These are phyloP conservation scores for Cantharis nigra DNA, from an alignment of 2,888 invertebrate genomes.

Conservation along the genomic window DNA sequence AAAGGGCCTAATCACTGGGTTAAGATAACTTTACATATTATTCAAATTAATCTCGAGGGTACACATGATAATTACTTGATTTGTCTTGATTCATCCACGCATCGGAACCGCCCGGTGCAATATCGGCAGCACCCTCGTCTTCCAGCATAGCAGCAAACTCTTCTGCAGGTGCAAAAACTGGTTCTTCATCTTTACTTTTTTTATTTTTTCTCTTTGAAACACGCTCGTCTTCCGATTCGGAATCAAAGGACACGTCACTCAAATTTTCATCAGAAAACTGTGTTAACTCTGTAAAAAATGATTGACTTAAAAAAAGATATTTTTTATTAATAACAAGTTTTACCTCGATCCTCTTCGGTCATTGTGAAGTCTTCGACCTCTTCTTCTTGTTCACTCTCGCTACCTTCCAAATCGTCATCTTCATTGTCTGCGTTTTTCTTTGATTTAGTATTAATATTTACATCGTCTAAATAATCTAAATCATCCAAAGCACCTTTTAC, in stretches of 20 bases:
- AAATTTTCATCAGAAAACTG: constrained; percentile 45
- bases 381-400: constrained; percentile 37
- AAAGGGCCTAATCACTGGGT: no score
- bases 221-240: constrained; percentile 44
- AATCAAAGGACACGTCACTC: constrained; percentile 54
- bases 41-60: neutral
- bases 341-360: constrained; percentile 53
- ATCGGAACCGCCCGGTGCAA: constrained; percentile 67
- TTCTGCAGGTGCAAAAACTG: constrained; percentile 82
- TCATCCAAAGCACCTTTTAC: constrained; percentile 57
- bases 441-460: constrained; percentile 57
- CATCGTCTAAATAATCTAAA: constrained; percentile 70
- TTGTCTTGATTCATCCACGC: constrained; percentile 77
- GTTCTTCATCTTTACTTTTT: constrained; percentile 58
- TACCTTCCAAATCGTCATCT: constrained; percentile 39
- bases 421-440: constrained; percentile 38
- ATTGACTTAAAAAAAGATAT: constrained; percentile 2
- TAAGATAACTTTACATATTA: neutral
- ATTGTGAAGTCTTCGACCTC: constrained; percentile 48
- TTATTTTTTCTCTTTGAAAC: constrained; percentile 35
- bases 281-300: constrained; percentile 39
- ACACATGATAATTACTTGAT: constrained; percentile 60
- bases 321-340: neutral
- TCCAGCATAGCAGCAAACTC: constrained; percentile 88
- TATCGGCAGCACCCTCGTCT: constrained; percentile 70